Base-by-base conservation (phyloP, 1,140 invertebrate species). In the Lepidurus arcticus region DNA sequence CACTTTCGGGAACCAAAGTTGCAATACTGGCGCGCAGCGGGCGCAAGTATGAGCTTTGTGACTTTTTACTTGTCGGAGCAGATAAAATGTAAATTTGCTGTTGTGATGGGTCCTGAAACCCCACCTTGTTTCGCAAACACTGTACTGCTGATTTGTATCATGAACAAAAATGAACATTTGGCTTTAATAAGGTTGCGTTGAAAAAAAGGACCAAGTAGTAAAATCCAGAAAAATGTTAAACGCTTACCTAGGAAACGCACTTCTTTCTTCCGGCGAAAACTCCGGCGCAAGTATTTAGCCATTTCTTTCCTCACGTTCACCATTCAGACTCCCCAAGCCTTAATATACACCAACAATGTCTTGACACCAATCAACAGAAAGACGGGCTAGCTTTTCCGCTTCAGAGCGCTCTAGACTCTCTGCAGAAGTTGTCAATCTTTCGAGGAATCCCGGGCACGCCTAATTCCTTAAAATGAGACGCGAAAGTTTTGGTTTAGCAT, bases 251-350 rank as follows among this genome's bases (percentile, higher is more conserved):
- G 44, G 47, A 78, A 78, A 74, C 78, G 78, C 43, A 78, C 78
- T 75, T 78, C 78, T 74, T 78, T 78, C 73, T 78, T 78, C 26
- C 78, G 78, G 21, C 78, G 78, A 73, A 78, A 78, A 44, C 78
- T 78, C 43, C 78, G 78, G 26, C 78, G 74, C 73, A 78, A 44
- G 75, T 78, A 78, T 44, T 78, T 78, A 42, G 78, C 78, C 78
- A 78, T 78, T 65, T 65, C 53, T 65, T 65, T 65, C 53, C 53
- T 65, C 16, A 65, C 53, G 53, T 65, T 65, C 53, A 65, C 53
- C 53, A 65, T 65, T 65, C 53, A 65, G 53, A 65, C 53, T 65
- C 16, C 21, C 53, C 53, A 4, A 65, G 21, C 53, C 8, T 11
- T 47, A 65, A 16, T 16, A 65, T 21, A 65, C 53, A 65, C 9